phyloP scores from a whole-genome alignment of 2,888 invertebrate genomes.

The Diloba caeruleocephala region DNA sequence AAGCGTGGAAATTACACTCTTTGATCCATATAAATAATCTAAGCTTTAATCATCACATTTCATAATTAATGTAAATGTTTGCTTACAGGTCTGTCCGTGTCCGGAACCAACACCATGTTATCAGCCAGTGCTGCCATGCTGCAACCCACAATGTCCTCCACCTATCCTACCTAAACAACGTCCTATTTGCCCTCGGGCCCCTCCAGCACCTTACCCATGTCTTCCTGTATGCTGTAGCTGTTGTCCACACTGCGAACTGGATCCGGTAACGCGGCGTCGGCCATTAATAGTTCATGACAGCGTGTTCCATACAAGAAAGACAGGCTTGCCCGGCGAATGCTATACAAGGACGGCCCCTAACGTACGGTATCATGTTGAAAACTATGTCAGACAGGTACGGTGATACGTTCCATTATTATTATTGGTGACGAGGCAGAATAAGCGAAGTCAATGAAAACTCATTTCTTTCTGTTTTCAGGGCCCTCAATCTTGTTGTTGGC shows the following conservation, averaged over 20 bases:
- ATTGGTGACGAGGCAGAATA: neutral
- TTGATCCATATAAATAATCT: too few species aligned
- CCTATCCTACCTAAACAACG: slow-evolving; percentile 85
- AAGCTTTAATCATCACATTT: too few species aligned
- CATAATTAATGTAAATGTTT: neutral
- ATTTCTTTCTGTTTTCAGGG: slow-evolving; percentile 61
- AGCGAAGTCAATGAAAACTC: neutral
- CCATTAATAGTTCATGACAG: slow-evolving; percentile 89
- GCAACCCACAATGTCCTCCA: slow-evolving; percentile 86
- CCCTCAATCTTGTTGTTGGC: slow-evolving; percentile 68
- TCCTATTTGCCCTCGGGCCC: slow-evolving; percentile 82
- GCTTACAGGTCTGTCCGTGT: slow-evolving; percentile 75
- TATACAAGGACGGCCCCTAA: slow-evolving; percentile 67
- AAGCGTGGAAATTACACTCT: too few species aligned
- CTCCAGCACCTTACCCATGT: slow-evolving; percentile 82
- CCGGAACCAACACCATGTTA: slow-evolving; percentile 81
- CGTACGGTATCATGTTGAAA: slow-evolving; percentile 73
- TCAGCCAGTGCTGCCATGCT: slow-evolving; percentile 81
- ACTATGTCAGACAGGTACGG: slow-evolving; percentile 74
- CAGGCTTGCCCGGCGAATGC: slow-evolving; percentile 70
- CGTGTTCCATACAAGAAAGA: slow-evolving; percentile 75
- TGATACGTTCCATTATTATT: neutral
- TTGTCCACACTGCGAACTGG: slow-evolving; percentile 79
- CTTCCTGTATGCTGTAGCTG: slow-evolving; percentile 82
- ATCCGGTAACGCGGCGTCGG: slow-evolving; percentile 89